Evolutionary conservation across 2,888 invertebrate species (phyloP), one percentile per base, ranked within the genome.

Genomic region (Hemithea aestivaria): DNA sequence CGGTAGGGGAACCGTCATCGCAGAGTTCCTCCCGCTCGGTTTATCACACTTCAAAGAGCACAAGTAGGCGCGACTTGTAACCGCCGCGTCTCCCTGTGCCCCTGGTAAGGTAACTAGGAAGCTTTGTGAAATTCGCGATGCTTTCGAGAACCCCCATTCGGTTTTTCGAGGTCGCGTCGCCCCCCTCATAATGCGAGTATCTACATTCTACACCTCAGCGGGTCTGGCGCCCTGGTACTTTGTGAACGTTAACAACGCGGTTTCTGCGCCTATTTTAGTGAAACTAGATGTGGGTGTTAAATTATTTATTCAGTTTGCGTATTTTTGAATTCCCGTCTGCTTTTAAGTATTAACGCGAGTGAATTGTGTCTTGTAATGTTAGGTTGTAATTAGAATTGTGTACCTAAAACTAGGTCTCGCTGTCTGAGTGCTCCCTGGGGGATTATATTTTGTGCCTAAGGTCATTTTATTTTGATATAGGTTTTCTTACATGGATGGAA

Each of bases 1-100:
- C 16, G 16, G 16, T 5, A 10, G 26, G 11, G 7, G 56, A 55
- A 59, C 58, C 6, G 5, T 5, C 23, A 26, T 9, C 25, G 9
- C 33, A 42, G 35, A 9, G 26, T 33, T 37, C 32, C 20, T 20
- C 40, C 28, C 65, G 66, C 67, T 68, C 70, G 73, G 80, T 81
- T 78, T 79, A 81, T 81, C 82, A 78, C 81, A 75, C 79, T 81
- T 82, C 80, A 81, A 80, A 83, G 81, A 76, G 73, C 76, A 66
- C 69, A 66, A 66, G 73, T 66, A 73, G 72, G 70, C 73, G 68
- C 67, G 65, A 65, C 64, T 67, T 66, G 70, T 66, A 76, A 78
- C 80, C 76, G 66, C 78, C 75, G 66, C 78, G 65, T 67, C 74
- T 73, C 76, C 77, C 76, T 54, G 62, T 53, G 58, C 56, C 58